phyloP scores from a whole-genome alignment of 37 sponge, comb jelly and placozoan genomes.

The Dysidea cf. avara region DNA sequence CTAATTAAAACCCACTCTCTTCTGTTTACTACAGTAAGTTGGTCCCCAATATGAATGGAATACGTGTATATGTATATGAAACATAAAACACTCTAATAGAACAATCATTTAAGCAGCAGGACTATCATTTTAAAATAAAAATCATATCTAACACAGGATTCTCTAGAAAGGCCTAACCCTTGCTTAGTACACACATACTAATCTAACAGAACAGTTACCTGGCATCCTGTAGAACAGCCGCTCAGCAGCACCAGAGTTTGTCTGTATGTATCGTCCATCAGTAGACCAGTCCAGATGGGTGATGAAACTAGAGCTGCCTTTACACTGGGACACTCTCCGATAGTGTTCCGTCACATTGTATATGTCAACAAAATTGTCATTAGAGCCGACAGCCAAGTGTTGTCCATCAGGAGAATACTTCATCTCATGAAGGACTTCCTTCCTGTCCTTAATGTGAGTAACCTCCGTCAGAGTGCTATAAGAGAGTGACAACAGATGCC shows the following conservation, averaged over 20 bases:
- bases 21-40: no score
- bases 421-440: constrained; percentile 94
- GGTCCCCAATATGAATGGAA: no score
- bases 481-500: no score
- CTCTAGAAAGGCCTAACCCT: no score
- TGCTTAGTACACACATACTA: no score
- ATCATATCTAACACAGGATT: no score
- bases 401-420: constrained; percentile 91
- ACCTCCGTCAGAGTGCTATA: constrained; percentile 66
- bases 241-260: constrained; percentile 94
- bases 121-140: no score
- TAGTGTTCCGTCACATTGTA: constrained; percentile 72
- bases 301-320: constrained; percentile 90
- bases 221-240: constrained; percentile 83
- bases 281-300: constrained; percentile 95
- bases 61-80: no score
- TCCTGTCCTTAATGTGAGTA: constrained; percentile 59
- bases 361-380: constrained; percentile 92
- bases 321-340: constrained; percentile 67
- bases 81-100: no score
- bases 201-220: constrained; percentile 23
- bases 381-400: constrained; percentile 94
- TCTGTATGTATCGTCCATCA: constrained; percentile 79
- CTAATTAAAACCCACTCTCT: no score
- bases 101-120: no score